Base-by-base conservation (phyloP, 2,888 invertebrate genomes). In the Drosophila nigritarsus region DNA sequence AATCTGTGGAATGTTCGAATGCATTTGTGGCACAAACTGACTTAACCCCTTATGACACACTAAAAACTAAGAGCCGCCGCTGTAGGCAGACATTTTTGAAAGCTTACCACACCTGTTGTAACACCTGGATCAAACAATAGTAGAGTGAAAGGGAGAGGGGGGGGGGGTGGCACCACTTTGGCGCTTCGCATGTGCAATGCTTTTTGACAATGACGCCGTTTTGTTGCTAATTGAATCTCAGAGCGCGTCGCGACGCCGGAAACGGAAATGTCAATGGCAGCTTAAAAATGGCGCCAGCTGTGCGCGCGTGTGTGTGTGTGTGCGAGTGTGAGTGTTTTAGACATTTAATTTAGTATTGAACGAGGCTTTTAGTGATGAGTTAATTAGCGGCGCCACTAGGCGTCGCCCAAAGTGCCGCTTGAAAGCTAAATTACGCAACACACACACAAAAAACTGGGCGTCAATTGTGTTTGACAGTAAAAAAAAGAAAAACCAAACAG, bases 201-300 rank as follows among this genome's bases (percentile, higher is more conserved):
- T 34, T 80, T 61, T 77, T 59, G 65, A 78, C 68, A 82, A 78
- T 80, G 80, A 60, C 70, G 63, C 61, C 83, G 83, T 87, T 45
- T 84, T 71, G 73, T 54, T 75, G 85, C 73, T 89, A 89, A 85
- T 85, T 85, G 88, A 85, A 85, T 85, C 88, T 82, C 76, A 69
- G 58, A 29, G 61, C 56, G 70, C 65, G 69, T 34, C 56, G 64
- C 60, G 66, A 54, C 67, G 71, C 66, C 85, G 85, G 85, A 89
- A 89, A 87, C 88, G 83, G 77, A 85, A 88, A 86, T 75, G 83
- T 86, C 86, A 90, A 86, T 83, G 89, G 80, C 90, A 83, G 83
- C 80, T 90, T 75, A 87, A 85, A 85, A 89, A 87, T 78, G 83
- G 80, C 71, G 79, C 53, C 84, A 60, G 53, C 68, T 65, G 36